These are phyloP conservation scores for Verasper variegatus DNA, from an alignment of 2,113 vertebrate genomes.

Conservation along the genomic window DNA sequence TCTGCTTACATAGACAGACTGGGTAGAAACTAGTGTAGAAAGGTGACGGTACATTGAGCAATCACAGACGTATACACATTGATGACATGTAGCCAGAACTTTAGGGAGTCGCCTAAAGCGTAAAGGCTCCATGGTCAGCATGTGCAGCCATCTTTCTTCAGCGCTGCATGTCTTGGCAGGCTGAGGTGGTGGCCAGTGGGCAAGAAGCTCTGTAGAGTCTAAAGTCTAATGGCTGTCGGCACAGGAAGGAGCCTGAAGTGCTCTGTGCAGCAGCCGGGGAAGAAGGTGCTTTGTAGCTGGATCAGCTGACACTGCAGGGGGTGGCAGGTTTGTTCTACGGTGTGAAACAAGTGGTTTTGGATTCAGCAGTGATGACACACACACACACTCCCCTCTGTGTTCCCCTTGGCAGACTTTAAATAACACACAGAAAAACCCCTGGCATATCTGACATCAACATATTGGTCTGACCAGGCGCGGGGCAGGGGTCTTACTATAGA, in stretches of 20 bases:
- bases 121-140: slow-evolving; percentile 17
- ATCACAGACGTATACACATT: neutral
- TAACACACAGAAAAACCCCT: slow-evolving; percentile 30
- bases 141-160: slow-evolving; percentile 32
- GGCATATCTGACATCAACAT: slow-evolving; percentile 61
- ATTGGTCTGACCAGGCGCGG: slow-evolving; percentile 26
- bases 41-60: slow-evolving; percentile 27
- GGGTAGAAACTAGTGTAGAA: neutral
- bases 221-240: slow-evolving; percentile 58
- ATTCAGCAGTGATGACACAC: slow-evolving; percentile 64
- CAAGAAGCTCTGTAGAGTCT: slow-evolving; percentile 53
- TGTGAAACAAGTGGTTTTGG: slow-evolving; percentile 63
- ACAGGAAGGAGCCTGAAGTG: slow-evolving; percentile 48
- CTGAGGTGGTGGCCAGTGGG: slow-evolving; percentile 42
- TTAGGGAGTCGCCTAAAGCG: slow-evolving; percentile 16
- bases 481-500: slow-evolving; percentile 39
- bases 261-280: slow-evolving; percentile 45
- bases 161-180: slow-evolving; percentile 15
- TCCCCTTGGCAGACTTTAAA: slow-evolving; percentile 57
- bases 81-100: slow-evolving; percentile 6
- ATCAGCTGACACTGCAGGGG: slow-evolving; percentile 58
- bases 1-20: neutral
- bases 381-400: slow-evolving; percentile 40
- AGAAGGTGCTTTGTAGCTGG: slow-evolving; percentile 66
- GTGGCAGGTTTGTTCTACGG: slow-evolving; percentile 56